Evolutionary conservation across 1,140 invertebrate species (phyloP), one percentile per base, ranked within the genome.

Genomic region (Atta colombica): DNA sequence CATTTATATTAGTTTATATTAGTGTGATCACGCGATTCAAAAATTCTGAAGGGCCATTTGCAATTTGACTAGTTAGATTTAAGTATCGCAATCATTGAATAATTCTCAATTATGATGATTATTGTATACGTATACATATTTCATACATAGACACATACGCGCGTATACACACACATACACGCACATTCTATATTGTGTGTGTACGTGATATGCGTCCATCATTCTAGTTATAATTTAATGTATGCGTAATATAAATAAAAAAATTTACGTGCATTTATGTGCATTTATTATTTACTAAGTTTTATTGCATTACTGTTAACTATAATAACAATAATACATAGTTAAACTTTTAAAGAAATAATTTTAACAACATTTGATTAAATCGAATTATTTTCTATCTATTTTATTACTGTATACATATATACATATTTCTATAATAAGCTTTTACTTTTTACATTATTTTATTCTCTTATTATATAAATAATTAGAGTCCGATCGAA

Each of bases 161-260:
- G 51, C 66, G 35, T 18, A n/a, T 39, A 18, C 66, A 72, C 53
- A 49, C 53, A 82, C 3, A 58, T 68, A 60, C 25, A 28, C 21
- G 21, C 10, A 10, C n/a, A 80, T 82, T 39, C 6, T n/a, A 49
- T 60, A 60, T 82, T 65, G 82, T 72, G 74, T 74, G 84, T 68
- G 49, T 55, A 51, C 35, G 66, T 49, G 65, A 71, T 61, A 82
- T 78, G 61, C 77, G 82, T 86, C 71, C 66, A 31, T 84, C 71
- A 69, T 71, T 80, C 60, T 88, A 87, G 77, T 78, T 87, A 87
- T 74, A 91, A 91, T 91, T 91, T 91, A 90, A 88, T 89, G 86
- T 91, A 91, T 82, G 63, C 74, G 89, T 92, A 89, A 92, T 88
- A 90, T 91, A 92, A 92, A 92, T 92, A 92, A 90, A 90, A 91